These are phyloP conservation scores for Polylopha cassiicola DNA, from an alignment of 2,888 invertebrate genomes.

Conservation along the genomic window DNA sequence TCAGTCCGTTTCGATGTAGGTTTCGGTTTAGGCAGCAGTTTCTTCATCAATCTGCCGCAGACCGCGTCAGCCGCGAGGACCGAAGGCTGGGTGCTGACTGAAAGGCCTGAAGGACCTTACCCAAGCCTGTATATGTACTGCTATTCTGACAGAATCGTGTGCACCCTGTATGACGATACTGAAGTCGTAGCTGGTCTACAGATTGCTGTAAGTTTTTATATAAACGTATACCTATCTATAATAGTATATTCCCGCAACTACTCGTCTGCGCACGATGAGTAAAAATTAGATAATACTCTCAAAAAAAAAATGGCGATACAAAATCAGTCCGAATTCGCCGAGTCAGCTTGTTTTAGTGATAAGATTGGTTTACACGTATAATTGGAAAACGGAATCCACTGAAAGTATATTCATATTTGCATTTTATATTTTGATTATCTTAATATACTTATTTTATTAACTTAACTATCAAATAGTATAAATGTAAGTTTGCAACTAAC, in stretches of 20 bases:
- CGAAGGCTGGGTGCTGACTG: constrained; percentile 32
- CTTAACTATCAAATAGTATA: too few species aligned
- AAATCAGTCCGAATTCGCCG: too few species aligned
- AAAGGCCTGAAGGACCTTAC: constrained; percentile 29
- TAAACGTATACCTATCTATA: not conserved
- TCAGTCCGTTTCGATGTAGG: constrained; percentile 32
- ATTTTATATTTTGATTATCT: too few species aligned
- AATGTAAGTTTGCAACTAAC: too few species aligned
- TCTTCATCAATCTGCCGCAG: constrained; percentile 40
- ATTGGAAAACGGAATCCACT: too few species aligned
- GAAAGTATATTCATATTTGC: too few species aligned
- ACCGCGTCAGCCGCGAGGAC: constrained; percentile 30
- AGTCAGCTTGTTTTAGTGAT: too few species aligned
- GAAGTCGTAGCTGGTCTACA: constrained; percentile 46
- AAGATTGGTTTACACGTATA: too few species aligned
- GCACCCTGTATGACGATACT: constrained; percentile 40
- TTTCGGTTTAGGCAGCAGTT: constrained; percentile 24
- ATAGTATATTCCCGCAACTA: not conserved
- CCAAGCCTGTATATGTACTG: constrained; percentile 43
- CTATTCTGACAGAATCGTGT: constrained; percentile 36
- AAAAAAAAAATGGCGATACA: too few species aligned
- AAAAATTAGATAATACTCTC: not conserved
- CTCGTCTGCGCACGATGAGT: not conserved
- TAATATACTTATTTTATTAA: too few species aligned
- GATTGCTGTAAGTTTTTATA: constrained; percentile 43